Base-by-base conservation (phyloP, 2,797 vertebrate species). In the Rousettus madagascariensis region DNA sequence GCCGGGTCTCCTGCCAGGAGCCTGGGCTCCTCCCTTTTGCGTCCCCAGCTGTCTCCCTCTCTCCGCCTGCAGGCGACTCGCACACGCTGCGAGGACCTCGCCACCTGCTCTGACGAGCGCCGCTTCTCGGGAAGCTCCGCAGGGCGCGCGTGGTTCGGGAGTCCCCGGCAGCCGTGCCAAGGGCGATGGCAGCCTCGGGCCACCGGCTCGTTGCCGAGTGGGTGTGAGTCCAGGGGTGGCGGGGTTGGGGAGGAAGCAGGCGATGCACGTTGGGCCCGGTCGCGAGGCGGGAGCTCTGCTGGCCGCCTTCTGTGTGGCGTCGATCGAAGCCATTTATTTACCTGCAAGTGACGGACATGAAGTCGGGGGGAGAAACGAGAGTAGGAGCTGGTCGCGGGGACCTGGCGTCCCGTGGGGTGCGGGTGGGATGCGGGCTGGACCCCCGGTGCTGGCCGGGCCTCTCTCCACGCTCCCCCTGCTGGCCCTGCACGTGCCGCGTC, bases 351-450 rank as follows among this genome's bases (percentile, higher is more conserved):
- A 17, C 33, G 65, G 30, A 77, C 19, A 4, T 51, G 6, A 41
- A 9, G 8, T 11, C 5, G 46, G 36, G 2, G 2, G 5, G 49
- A 0, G 1, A 10, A n/a, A 17, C 1, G 24, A 17, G n/a, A 24
- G n/a, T 2, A 13, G 83, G 49, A 33, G 1, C 28, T 28, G 66
- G 43, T 26, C 20, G 0, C 3, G 2, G 36, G 49, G 38, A 3
- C 2, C 15, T 16, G 0, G 26, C 17, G 69, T 2, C 0, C 0
- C 24, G 0, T 4, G 49, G 0, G 26, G 5, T 0, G 1, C 1
- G 28, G 36, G n/a, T 15, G 11, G 61, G 33, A 4, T 0, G 4
- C 2, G 59, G 66, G 1, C 43, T 2, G 43, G 59, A 20, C 74
- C 9, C 28, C 22, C 74, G 65, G 20, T 22, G 38, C 1, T 10